These are phyloP conservation scores for Drosophila orena DNA, from an alignment of 1,140 invertebrate species.

Conservation along the genomic window DNA sequence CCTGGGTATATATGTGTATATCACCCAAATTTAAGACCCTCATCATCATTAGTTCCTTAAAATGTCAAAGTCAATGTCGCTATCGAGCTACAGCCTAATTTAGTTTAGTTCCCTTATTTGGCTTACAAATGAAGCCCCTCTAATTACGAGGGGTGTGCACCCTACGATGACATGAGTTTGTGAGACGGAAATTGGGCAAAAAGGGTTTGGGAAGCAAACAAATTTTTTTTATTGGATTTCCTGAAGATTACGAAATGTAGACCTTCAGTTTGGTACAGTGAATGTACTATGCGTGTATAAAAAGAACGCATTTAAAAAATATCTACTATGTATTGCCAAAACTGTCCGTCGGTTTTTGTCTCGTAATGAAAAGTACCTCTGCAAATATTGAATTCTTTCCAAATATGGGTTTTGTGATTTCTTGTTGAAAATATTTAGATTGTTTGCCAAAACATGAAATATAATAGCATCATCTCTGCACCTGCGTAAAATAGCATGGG, in stretches of 20 bases:
- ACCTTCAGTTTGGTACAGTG: background rate
- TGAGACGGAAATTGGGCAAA: background rate
- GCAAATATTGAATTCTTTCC: too few species aligned
- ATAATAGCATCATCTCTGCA: too few species aligned
- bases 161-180: background rate
- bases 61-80: conserved; percentile 35
- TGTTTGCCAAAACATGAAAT: too few species aligned
- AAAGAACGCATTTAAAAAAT: too few species aligned
- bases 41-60: conserved; percentile 43
- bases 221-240: background rate
- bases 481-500: too few species aligned
- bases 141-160: background rate
- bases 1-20: conserved; percentile 28
- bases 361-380: too few species aligned
- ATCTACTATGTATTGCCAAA: too few species aligned
- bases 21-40: background rate
- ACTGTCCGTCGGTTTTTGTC: too few species aligned
- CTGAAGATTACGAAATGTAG: too few species aligned
- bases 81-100: conserved; percentile 18
- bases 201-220: background rate
- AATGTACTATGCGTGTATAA: too few species aligned
- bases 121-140: background rate
- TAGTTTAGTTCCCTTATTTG: background rate
- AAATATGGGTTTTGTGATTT: too few species aligned
- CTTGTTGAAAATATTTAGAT: too few species aligned